Evolutionary conservation across 2,113 vertebrate genomes (phyloP), one percentile per base, ranked within the genome.

Genomic region (Hiodon tergisus): DNA sequence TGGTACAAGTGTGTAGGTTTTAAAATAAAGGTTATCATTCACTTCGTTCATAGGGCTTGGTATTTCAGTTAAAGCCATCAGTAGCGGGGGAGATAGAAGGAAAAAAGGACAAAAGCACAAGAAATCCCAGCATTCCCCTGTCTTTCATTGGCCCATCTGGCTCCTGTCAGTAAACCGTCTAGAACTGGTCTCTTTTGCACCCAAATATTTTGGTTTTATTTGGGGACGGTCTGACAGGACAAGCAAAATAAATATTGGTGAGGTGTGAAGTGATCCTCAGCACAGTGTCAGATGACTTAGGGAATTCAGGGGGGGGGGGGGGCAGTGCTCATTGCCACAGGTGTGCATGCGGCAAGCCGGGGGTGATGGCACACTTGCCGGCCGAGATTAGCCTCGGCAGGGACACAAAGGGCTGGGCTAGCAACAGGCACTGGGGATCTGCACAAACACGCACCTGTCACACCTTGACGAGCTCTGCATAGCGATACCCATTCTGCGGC

Each of bases 211-310:
- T 80, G 65, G n/a, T 69, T 85, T 87, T 82, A 63, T 86, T 82
- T n/a, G 67, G n/a, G 80, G 78, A 71, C 47, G 54, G 51, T 82
- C 73, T 88, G 91, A 91, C 88, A 89, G 90, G 85, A 85, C 85
- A 89, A 90, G 85, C 82, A 87, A 87, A 92, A 91, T 86, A 93
- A 93, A 93, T 91, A 93, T 88, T 83, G 71, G 65, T 0, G 79
- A 88, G 86, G 88, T 90, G 90, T 81, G 87, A 92, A 91, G 84
- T 87, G 90, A 92, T 88, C 84, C 75, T 77, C 57, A 1, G 62
- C 78, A 81, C 80, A 82, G 86, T 31, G 85, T 80, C 86, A 84
- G 80, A 85, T 78, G 76, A 85, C 79, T 76, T 77, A 81, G 80
- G 77, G 72, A 67, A 71, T 51, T 67, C 57, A 55, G 53, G 55